Evolutionary conservation across 2,113 vertebrate genomes (phyloP), one percentile per base, ranked within the genome.

Genomic region (Hucho hucho): DNA sequence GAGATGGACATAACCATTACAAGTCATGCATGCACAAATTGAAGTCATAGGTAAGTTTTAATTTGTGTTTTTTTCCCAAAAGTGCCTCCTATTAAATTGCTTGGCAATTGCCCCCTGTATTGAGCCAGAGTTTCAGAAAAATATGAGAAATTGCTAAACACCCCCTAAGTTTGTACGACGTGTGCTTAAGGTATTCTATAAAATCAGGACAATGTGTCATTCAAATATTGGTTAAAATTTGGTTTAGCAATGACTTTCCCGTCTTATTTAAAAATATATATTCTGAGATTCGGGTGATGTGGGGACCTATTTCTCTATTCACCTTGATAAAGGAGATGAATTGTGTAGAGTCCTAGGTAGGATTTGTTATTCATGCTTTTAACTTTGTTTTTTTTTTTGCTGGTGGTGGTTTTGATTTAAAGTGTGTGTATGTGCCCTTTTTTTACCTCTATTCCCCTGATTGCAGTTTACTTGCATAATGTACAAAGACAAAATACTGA

Each of bases 401-500:
- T 43, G 88, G 88, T 87, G 87, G 83, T 92, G 88, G 69, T 82
- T 94, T 94, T 93, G 87, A 70, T 93, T 92, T 90, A 80, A 84
- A 89, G 79, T 81, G 82, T 82, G 78, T 78, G 79, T 73, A 22
- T 61, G 76, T 69, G 28, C 78, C 70, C 63, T 84, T 77, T 77
- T 61, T 86, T 85, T 85, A 76, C 64, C 78, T 79, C 74, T 84
- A 75, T 53, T 64, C 82, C 67, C 87, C 84, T 83, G 80, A 86
- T 88, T 92, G 87, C 92, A 90, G 89, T 89, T 94, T 93, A 89
- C 91, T 95, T 94, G 93, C 94, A 91, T 95, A 93, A 93, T 98
- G 96, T 99, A 97, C 93, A 97, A 96, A 98, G 94, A 97, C 88
- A 92, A 93, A 96, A 96, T 96, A 91, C 95, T 94, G 94, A 96